A percentile compares a stretch with the other conserved stretches of the same genome.
phyloP scores from a whole-genome alignment of 1,140 invertebrate genomes.

The Coelopa frigida region DNA sequence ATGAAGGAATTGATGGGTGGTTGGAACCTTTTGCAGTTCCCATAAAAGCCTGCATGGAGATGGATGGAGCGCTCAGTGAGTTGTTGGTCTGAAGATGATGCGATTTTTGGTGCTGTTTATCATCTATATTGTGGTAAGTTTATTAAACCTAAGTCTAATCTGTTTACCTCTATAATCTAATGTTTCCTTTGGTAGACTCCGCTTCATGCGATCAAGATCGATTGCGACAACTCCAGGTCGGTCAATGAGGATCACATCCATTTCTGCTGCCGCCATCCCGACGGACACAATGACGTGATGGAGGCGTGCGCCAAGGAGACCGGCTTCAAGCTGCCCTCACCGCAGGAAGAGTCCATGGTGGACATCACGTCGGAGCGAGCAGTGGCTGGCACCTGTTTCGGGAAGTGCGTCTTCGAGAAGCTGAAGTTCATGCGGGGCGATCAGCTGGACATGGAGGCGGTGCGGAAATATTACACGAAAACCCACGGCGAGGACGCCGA shows the following conservation, averaged over 20 bases:
- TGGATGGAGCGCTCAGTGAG: too few species aligned
- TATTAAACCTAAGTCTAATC: too few species aligned
- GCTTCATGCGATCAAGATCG: constrained; percentile 17
- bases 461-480: constrained; percentile 13
- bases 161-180: too few species aligned
- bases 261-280: constrained; percentile 32
- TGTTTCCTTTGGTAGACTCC: constrained; percentile 18
- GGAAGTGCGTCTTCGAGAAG: constrained; percentile 24
- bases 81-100: constrained; percentile 11
- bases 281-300: constrained; percentile 28
- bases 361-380: constrained; percentile 26
- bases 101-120: too few species aligned
- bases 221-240: constrained; percentile 23
- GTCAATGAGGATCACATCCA: constrained; percentile 32
- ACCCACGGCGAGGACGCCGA: constrained; percentile 20
- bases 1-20: too few species aligned
- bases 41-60: too few species aligned
- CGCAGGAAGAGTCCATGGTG: constrained; percentile 23
- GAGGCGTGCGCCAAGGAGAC: constrained; percentile 26
- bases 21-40: too few species aligned
- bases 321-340: constrained; percentile 17
- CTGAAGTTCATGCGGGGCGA: constrained; percentile 22
- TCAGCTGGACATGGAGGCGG: constrained; percentile 23
- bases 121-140: too few species aligned
- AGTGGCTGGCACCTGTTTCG: constrained; percentile 27